Conservation (phyloP, 2,797 vertebrate genomes). For the Lacerta bilineata region DNA sequence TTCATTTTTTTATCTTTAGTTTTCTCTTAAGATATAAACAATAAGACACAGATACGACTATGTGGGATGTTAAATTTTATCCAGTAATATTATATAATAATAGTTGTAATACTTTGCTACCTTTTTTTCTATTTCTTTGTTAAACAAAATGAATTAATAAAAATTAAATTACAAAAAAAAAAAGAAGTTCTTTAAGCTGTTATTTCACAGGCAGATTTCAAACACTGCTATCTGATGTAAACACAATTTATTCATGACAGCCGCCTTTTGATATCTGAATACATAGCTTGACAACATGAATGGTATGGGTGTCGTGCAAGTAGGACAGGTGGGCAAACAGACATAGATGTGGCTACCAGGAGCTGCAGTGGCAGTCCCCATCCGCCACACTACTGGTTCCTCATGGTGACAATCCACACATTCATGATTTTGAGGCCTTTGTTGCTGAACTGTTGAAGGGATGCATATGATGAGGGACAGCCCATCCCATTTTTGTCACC, state of each 20-base stretch:
- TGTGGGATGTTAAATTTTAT: too few species aligned
- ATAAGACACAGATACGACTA: too few species aligned
- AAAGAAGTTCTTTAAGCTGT: background rate
- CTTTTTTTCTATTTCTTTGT: too few species aligned
- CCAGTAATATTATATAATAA: too few species aligned
- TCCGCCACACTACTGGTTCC: background rate
- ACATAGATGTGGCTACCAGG: background rate
- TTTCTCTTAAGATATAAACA: too few species aligned
- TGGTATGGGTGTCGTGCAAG: background rate
- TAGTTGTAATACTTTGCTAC: too few species aligned
- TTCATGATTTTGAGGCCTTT: background rate
- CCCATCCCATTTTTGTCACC: too few species aligned
- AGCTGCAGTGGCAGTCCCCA: background rate
- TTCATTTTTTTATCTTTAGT: too few species aligned
- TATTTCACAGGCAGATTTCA: background rate
- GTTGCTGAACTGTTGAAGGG: fast-evolving
- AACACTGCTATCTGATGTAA: background rate
- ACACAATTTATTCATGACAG: background rate
- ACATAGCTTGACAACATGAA: background rate
- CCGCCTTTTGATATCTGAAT: background rate
- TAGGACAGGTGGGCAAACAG: background rate
- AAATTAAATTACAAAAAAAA: too few species aligned
- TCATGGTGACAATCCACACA: too few species aligned
- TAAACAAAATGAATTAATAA: too few species aligned
- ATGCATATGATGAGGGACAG: background rate